phyloP scores from a whole-genome alignment of 2,888 invertebrate genomes.

The Hipparchia sbordonii region DNA sequence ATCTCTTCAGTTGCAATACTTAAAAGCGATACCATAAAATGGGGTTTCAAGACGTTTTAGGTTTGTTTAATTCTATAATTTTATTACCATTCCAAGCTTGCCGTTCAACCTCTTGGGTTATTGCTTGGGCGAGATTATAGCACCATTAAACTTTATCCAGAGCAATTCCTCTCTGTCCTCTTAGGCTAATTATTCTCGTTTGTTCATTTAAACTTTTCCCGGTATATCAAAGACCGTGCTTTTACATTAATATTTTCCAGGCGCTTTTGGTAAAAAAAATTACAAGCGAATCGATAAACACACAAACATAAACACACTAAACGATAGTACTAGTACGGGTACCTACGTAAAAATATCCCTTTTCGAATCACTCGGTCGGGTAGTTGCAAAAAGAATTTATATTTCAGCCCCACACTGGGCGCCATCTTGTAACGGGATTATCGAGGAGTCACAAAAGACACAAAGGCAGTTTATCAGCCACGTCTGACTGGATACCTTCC shows the following conservation, averaged over 20 bases:
- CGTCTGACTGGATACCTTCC: constrained; percentile 63
- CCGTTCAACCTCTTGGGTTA: constrained; percentile 13
- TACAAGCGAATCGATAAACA: background rate
- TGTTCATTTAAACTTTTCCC: constrained; percentile 1
- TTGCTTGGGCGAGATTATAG: constrained; percentile 7
- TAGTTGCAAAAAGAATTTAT: constrained; percentile 50
- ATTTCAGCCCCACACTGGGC: constrained; percentile 50
- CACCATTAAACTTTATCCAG: constrained; percentile 19
- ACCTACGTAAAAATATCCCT: background rate
- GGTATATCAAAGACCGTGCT: background rate
- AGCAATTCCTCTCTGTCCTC: constrained; percentile 17
- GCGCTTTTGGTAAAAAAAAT: background rate
- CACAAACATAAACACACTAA: background rate
- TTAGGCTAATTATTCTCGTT: constrained; percentile 19
- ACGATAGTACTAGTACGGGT: background rate
- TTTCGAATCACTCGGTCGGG: constrained; percentile 11
- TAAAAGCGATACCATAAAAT: constrained; percentile 41
- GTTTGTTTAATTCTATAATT: constrained; percentile 31
- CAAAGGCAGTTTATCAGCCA: constrained; percentile 73
- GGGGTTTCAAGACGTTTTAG: constrained; percentile 31
- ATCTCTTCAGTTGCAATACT: constrained; percentile 1
- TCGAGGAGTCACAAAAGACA: constrained; percentile 65
- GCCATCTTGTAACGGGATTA: constrained; percentile 60
- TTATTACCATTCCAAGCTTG: constrained; percentile 16
- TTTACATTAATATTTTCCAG: background rate